Base-by-base conservation (phyloP, 2,888 invertebrate species). In the Noctua fimbriata region DNA sequence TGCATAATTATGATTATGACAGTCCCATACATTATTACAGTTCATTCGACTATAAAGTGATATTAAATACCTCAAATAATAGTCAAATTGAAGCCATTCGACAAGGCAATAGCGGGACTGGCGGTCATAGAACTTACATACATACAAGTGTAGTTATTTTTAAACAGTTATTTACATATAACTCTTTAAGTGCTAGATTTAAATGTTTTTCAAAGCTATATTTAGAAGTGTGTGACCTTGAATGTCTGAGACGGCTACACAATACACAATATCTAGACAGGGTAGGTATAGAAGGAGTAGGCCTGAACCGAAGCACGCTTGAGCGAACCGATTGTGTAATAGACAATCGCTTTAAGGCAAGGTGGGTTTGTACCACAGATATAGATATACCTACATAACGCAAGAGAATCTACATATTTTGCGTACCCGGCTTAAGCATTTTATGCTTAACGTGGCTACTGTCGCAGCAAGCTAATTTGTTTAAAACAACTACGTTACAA, bases 281-380 rank as follows among this genome's bases (percentile, higher is more conserved):
- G 21, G 16, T 72, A 18, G 16, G 21, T 73, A 71, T 41, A 28
- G 28, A 21, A 67, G 9, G 55, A 32, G 14, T 69, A 69, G 60
- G 67, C 49, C 49, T 73, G 36, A 69, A 67, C 16, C 49, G n/a
- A 71, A 66, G 58, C 83, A 82, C 86, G 78, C 78, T 82, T 86
- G 55, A 83, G 66, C 32, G 70, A 60, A 73, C n/a, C 79, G 87
- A 73, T 83, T 83, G 72, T 76, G 44, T 73, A 83, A 67, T 73
- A 86, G 67, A 83, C 79, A 86, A 71, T 71, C 65, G 78, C 70
- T 71, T 65, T 63, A 63, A 73, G 74, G 69, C 14, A 36, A 44
- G 44, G 44, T 72, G 52, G 72, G 60, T 47, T 52, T 6, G 4
- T 16, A 16, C 16, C 60, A 58, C n/a, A 58, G 58, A 58, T n/a